Base-by-base conservation (phyloP, 2,888 invertebrate genomes). In the Hyposoter didymator region DNA sequence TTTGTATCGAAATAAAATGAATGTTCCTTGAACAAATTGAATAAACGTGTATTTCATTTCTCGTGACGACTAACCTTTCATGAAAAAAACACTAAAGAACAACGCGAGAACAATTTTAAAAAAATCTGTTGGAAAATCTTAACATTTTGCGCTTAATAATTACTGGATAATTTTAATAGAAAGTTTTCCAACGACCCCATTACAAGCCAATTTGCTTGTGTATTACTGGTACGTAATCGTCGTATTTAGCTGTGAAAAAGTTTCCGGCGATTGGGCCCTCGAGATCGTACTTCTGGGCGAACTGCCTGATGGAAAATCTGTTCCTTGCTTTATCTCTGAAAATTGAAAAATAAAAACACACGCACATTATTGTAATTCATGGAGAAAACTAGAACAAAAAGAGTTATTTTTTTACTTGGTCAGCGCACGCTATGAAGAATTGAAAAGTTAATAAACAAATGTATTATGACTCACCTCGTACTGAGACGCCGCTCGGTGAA, bases 191-290 rank as follows among this genome's bases (percentile, higher is more conserved):
- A 52, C 49, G n/a, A 32, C 32, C n/a, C 35, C 62, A 69, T 86
- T 80, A 90, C 43, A 90, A 86, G 62, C 90, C 92, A 47, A 94
- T 85, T 87, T 94, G 94, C 79, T 94, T 94, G 55, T 94, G 92
- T 67, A 94, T 89, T 49, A 88, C 91, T n/a, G 94, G 94, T 12
- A 96, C 96, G 89, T 95, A 96, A 85, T 95, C 95, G 89, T 96
- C 96, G 91, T 95, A 96, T 91, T 96, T 93, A 3, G 95, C 96
- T 64, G 94, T 92, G 92, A 95, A 95, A 90, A 95, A 96, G 89
- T 96, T 96, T 22, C 96, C 96, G 89, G 96, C 96, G 39, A 96
- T 92, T 0, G 96, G 95, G 3, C 94, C 92, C 7, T 96, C 96
- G 82, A 96, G 91, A 88, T 95, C 94, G 89, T 94, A 96, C 86